Evolutionary conservation across 2,888 invertebrate species (phyloP).

Genomic region (Marronus borbonicus): DNA sequence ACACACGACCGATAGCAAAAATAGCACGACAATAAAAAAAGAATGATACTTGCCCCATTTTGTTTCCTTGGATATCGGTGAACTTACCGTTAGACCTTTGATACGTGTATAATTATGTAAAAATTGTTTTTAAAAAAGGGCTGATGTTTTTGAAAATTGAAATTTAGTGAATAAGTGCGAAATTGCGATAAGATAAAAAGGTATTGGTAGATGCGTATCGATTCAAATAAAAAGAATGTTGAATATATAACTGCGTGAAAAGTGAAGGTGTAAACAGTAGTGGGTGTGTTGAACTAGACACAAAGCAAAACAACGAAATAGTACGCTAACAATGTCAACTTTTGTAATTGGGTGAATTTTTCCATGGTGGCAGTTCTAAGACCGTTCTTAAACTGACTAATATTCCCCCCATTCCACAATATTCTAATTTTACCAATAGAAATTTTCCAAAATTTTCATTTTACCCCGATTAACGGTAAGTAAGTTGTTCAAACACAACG

Average conservation of each 20-base stretch:
- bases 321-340: not conserved
- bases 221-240: slow-evolving; percentile 4
- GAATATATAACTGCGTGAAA: not conserved
- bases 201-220: not conserved
- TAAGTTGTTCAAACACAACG: not conserved
- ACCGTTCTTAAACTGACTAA: too few species aligned
- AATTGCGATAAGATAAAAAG: not conserved
- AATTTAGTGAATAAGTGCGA: not conserved
- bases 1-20: slow-evolving; percentile 33
- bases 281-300: not conserved
- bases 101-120: not conserved
- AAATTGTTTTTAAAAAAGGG: not conserved
- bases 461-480: not conserved
- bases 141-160: not conserved
- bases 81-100: slow-evolving; percentile 46
- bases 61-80: slow-evolving; percentile 1
- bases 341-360: too few species aligned
- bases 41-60: slow-evolving; percentile 45
- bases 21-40: slow-evolving; percentile 32
- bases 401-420: too few species aligned
- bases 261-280: slow-evolving; percentile 8
- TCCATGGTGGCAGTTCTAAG: not conserved
- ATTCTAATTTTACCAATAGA: too few species aligned
- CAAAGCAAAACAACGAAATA: not conserved
- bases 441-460: too few species aligned